These are phyloP conservation scores for Drosophila lacteicornis DNA, from an alignment of 1,140 invertebrate genomes.

Conservation along the genomic window DNA sequence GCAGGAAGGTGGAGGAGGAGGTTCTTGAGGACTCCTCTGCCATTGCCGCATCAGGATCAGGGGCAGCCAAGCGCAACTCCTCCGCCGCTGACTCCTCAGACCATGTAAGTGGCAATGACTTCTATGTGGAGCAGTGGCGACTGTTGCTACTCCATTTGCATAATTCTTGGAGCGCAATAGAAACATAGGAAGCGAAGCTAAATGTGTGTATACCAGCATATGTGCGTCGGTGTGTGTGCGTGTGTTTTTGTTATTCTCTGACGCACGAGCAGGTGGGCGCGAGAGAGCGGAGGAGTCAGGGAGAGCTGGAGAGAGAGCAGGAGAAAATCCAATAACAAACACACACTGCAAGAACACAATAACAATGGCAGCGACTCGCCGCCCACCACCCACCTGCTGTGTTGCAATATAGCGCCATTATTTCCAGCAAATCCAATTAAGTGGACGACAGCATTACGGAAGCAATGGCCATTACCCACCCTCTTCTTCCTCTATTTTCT, in stretches of 20 bases:
- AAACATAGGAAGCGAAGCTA: conserved; percentile 31
- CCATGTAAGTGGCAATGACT: conserved; percentile 76
- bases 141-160: conserved; percentile 52
- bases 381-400: conserved; percentile 21
- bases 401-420: conserved; percentile 55
- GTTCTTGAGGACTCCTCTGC: conserved; percentile 39
- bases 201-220: conserved; percentile 62
- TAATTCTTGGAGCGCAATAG: conserved; percentile 66
- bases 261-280: conserved; percentile 76
- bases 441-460: conserved; percentile 51
- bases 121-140: conserved; percentile 40
- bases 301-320: conserved; percentile 25
- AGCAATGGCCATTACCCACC: conserved; percentile 39
- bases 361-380: conserved; percentile 23
- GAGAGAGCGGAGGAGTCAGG: conserved; percentile 24
- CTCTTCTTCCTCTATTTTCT: conserved; percentile 3
- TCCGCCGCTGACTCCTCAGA: conserved; percentile 83
- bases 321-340: conserved; percentile 74
- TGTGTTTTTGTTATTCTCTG: conserved; percentile 80
- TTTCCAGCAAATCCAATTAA: conserved; percentile 72
- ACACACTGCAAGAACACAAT: conserved; percentile 27
- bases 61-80: conserved; percentile 64
- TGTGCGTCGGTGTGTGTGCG: conserved; percentile 34
- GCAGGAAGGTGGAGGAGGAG: conserved; percentile 72
- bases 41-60: conserved; percentile 21